Conservation (phyloP, 92 coral and sea anemone species). For the Phenganax subtilis region DNA sequence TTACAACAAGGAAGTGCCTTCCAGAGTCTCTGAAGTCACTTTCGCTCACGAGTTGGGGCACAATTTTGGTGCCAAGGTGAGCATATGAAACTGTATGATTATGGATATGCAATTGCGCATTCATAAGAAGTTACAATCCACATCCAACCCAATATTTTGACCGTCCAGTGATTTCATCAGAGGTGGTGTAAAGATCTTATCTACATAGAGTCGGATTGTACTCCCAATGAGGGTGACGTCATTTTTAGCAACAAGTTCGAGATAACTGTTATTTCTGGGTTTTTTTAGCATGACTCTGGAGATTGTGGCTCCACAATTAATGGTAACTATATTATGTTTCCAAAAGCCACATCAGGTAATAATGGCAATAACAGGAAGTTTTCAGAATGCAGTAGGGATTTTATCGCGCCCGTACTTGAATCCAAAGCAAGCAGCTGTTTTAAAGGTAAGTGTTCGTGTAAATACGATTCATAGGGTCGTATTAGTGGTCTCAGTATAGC, state of each 20-base stretch:
- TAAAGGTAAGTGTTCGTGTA: conserved; percentile 44
- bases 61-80: conserved; percentile 93
- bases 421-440: conserved; percentile 73
- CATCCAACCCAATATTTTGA: no score
- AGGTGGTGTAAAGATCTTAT: no score
- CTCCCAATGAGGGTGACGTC: no score
- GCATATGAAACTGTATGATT: conserved; percentile 3
- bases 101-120: no score
- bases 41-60: conserved; percentile 98
- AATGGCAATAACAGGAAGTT: conserved; percentile 74
- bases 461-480: no score
- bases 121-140: no score
- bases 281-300: conserved; percentile 62
- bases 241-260: neutral
- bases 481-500: no score
- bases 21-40: conserved; percentile 88
- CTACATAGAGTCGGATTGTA: no score
- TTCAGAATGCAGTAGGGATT: conserved; percentile 63
- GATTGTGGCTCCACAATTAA: conserved; percentile 60
- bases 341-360: conserved; percentile 89
- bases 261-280: neutral
- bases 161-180: no score
- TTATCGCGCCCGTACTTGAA: conserved; percentile 58
- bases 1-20: conserved; percentile 71
- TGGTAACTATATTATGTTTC: conserved; percentile 93